Conservation (phyloP, 2,888 invertebrate species). For the Pycnomerus fuliginosus region DNA sequence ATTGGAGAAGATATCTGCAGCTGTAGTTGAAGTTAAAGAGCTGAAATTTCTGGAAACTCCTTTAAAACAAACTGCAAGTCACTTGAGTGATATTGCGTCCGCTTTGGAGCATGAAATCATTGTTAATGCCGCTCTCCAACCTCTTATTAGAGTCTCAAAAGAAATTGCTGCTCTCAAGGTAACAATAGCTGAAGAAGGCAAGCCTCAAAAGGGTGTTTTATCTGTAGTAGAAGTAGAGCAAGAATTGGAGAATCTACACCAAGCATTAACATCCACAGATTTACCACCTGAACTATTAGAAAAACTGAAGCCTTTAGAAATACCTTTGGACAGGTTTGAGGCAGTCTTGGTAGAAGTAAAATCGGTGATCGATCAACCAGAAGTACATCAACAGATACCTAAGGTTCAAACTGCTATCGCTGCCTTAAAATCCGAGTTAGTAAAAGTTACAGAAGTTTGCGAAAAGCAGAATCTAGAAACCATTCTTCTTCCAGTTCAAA, state of each 20-base stretch:
- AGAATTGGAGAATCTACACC: not conserved
- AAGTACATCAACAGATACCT: constrained; percentile 4
- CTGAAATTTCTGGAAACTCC: no score
- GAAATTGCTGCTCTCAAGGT: no score
- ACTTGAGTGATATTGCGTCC: no score
- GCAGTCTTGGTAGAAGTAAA: not conserved
- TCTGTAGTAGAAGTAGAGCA: not conserved
- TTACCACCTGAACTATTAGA: not conserved
- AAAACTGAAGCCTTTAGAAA: not conserved
- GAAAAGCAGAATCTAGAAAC: constrained; percentile 18
- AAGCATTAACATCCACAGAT: not conserved
- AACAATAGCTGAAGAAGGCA: no score
- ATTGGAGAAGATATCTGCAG: no score
- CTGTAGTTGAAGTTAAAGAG: no score
- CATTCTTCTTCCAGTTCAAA: not conserved
- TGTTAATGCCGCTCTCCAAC: no score
- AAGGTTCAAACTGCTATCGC: not conserved
- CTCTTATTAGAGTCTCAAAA: no score
- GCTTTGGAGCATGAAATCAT: no score
- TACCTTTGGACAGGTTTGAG: constrained; percentile 10
- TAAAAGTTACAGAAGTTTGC: not conserved
- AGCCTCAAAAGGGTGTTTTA: not conserved
- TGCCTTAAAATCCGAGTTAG: constrained; percentile 1
- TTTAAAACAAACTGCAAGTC: no score
- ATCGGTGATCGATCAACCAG: not conserved